These are phyloP conservation scores for Cerceris rybyensis DNA, from an alignment of 2,888 invertebrate species.

Conservation along the genomic window DNA sequence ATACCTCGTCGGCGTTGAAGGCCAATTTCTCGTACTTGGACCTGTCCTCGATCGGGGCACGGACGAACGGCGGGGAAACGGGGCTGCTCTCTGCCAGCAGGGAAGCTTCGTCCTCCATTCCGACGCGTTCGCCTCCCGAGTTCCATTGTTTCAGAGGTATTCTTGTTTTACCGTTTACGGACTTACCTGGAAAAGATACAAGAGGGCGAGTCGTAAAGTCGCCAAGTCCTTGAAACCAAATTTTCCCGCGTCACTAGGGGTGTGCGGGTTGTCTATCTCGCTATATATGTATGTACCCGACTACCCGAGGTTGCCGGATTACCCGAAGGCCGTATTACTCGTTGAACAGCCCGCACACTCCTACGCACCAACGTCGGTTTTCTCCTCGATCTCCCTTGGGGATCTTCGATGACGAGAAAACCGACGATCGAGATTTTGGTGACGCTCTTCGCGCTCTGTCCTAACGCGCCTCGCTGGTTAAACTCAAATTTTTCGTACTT, in stretches of 20 bases:
- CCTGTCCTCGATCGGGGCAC: conserved; percentile 87
- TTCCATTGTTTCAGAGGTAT: conserved; percentile 73
- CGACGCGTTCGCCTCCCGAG: conserved; percentile 67
- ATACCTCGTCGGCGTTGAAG: conserved; percentile 84
- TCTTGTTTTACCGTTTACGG: conserved; percentile 59
- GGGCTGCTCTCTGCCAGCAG: conserved; percentile 79
- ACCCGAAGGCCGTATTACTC: no score
- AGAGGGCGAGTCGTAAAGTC: background rate
- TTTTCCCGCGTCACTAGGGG: background rate
- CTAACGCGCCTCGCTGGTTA: background rate
- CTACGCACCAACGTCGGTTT: no score
- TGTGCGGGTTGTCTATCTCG: no score
- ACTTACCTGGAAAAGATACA: conserved; percentile 70
- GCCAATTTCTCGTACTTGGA: conserved; percentile 90
- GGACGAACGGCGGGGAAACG: conserved; percentile 84
- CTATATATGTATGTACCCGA: no score
- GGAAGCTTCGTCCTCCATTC: conserved; percentile 81
- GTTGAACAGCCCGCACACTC: no score
- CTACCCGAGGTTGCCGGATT: no score
- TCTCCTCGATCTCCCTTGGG: no score
- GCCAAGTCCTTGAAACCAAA: background rate
- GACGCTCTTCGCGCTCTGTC: background rate
- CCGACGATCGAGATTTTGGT: background rate
- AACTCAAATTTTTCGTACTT: conserved; percentile 35
- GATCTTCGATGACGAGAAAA: background rate